Base-by-base conservation (phyloP, 2,888 invertebrate genomes). In the Cenopis cana region DNA sequence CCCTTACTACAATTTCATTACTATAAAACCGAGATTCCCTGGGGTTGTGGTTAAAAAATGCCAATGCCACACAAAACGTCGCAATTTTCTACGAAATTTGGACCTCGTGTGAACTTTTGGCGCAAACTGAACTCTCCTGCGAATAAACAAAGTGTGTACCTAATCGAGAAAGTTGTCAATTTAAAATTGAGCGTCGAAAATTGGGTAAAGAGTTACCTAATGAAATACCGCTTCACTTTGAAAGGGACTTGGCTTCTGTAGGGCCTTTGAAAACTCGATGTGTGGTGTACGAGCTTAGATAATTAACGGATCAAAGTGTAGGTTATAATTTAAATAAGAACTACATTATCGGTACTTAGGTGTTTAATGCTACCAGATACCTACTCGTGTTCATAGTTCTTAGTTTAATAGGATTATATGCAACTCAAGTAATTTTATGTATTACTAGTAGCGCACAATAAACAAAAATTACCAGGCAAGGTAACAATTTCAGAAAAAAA, bases 131-230 rank as follows among this genome's bases (percentile, higher is more conserved):
- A 49, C 33, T 59, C 38, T 33, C 20, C 29, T 12, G 17, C 72
- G 69, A 72, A 73, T 75, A 76, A 74, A 76, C 76, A 76, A 73
- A 74, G 49, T 66, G 72, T 62, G 72, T 74, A n/a, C n/a, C n/a
- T n/a, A 76, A 78, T 76, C 74, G 72, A 71, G 73, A 77, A 77
- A 78, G 76, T 77, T 77, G 76, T 73, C 72, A 74, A 76, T 74
- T 74, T 59, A 60, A 69, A 75, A 69, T 74, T 73, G 73, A 59
- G 66, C 60, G 64, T 46, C 29, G 64, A 56, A 65, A 70, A 65
- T 68, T 50, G 72, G 67, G 60, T 60, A 55, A 66, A 66, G 54
- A 69, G 55, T 41, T 46, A 18, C 36, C 49, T 66, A 60, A 70
- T 70, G 59, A 70, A 70, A 70, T 66, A 66, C 66, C 24, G 59